Base-by-base conservation (phyloP, 2,797 vertebrate genomes). In the Lates japonicus region DNA sequence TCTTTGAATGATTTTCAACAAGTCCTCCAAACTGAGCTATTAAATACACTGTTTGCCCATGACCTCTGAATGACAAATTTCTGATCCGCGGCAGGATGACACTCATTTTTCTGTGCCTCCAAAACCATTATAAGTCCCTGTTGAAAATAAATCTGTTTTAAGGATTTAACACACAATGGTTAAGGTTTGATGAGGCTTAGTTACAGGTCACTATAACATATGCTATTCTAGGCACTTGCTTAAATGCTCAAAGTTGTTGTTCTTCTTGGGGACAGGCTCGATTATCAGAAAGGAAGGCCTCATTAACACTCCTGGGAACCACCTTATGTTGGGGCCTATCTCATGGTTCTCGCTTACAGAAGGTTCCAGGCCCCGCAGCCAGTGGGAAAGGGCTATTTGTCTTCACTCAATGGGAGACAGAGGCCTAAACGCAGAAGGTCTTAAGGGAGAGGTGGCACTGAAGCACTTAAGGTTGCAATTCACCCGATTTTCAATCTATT, bases 321-420 rank as follows among this genome's bases (percentile, higher is more conserved):
- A 49, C 17, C 55, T 68, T 66, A n/a, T 51, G 49, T 51, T 67
- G 66, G 52, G n/a, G n/a, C n/a, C n/a, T n/a, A n/a, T n/a, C n/a
- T n/a, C n/a, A n/a, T n/a, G n/a, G n/a, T 52, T 80, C 71, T 59
- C 0, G 1, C 55, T 14, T n/a, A 39, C 46, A 63, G 22, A 64
- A 19, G 59, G 20, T 70, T 85, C 19, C 79, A 58, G 65, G 71
- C 31, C 60, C 57, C 62, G 62, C 70, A 76, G 71, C 49, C 48
- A 35, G 49, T 31, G 61, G 66, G 13, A 83, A 81, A 80, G 11
- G 37, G 58, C 74, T 19, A 86, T 92, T 92, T 86, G 76, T 93
- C 88, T 92, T 86, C 81, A 88, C n/a, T 91, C 87, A 91, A 77
- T 52, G 42, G 41, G 11, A 81, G 85, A 83, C 80, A 78, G 59